phyloP scores from a whole-genome alignment of 2,888 invertebrate species.

The Meteorus cinctellus region DNA sequence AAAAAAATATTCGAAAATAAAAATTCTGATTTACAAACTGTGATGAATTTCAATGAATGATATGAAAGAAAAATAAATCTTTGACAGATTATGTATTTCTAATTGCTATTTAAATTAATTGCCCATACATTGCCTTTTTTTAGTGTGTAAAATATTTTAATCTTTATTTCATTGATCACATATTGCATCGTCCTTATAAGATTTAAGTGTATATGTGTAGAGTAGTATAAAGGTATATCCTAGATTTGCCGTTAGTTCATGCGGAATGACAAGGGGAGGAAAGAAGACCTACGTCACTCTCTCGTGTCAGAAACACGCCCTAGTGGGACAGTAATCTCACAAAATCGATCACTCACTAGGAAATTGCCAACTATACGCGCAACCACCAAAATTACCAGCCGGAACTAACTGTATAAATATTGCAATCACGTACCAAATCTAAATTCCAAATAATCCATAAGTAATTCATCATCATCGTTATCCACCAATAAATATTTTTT shows the following conservation, averaged over 20 bases:
- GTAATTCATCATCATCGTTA: constrained; percentile 2
- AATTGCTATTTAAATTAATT: too few species aligned
- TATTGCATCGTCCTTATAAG: neutral
- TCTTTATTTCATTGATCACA: neutral
- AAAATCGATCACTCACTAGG: constrained; percentile 61
- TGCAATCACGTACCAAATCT: constrained; percentile 15
- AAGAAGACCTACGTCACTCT: constrained; percentile 45
- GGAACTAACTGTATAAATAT: constrained; percentile 24
- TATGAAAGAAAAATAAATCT: too few species aligned
- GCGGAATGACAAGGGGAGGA: constrained; percentile 13
- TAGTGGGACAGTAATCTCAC: constrained; percentile 54
- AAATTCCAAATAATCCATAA: constrained; percentile 24
- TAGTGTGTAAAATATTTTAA: neutral
- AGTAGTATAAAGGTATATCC: neutral
- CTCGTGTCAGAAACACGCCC: constrained; percentile 49
- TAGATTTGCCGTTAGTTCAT: neutral
- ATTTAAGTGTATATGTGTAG: neutral
- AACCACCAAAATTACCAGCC: constrained; percentile 27
- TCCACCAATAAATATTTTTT: too few species aligned
- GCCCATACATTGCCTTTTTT: neutral
- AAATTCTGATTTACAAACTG: neutral
- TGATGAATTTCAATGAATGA: neutral
- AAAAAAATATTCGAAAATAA: neutral
- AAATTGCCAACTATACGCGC: constrained; percentile 60
- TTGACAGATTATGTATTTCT: too few species aligned